Base-by-base conservation (phyloP, 1,140 invertebrate species). In the Telenomus remus region DNA sequence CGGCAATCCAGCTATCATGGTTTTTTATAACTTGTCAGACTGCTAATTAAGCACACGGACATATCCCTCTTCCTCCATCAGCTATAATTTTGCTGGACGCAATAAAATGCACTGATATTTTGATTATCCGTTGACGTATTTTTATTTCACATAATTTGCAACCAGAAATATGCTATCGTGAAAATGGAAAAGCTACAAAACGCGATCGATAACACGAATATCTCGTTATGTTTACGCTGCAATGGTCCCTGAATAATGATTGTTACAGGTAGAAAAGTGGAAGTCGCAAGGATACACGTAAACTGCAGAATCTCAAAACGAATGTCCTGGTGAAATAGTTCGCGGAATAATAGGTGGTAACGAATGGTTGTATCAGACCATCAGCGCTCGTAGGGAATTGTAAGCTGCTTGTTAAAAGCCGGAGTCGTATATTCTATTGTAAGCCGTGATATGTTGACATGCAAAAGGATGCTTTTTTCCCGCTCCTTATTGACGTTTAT, bases 361-460 rank as follows among this genome's bases (percentile, higher is more conserved):
- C 50, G 72, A 80, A 71, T 78, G 80, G 54, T 81, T 74, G 75
- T 72, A 81, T 72, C 80, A 66, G 74, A 33, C 71, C 69, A 76
- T 81, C 80, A 80, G 76, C 69, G 79, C 50, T 70, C 76, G 77
- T 61, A 63, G 70, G 53, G 61, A 68, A 79, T 81, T 78, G 79
- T 76, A 77, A 74, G 72, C 78, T 60, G 73, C 57, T 81, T 77
- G 78, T 81, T 80, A 81, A 82, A 80, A 70, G 79, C 59, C 61
- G 63, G 76, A 82, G 72, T 81, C 73, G 56, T 51, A 69, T 72
- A 27, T 56, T 65, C 50, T 48, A 73, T 76, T 51, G 64, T 64
- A 47, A 70, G 44, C 14, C 15, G 48, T 59, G 54, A 76, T 79
- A 63, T 43, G 61, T 72, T 55, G 63, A 61, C 66, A 55, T 66